These are phyloP conservation scores for Philhelius pedissequus DNA, from an alignment of 2,888 invertebrate genomes.

Conservation along the genomic window DNA sequence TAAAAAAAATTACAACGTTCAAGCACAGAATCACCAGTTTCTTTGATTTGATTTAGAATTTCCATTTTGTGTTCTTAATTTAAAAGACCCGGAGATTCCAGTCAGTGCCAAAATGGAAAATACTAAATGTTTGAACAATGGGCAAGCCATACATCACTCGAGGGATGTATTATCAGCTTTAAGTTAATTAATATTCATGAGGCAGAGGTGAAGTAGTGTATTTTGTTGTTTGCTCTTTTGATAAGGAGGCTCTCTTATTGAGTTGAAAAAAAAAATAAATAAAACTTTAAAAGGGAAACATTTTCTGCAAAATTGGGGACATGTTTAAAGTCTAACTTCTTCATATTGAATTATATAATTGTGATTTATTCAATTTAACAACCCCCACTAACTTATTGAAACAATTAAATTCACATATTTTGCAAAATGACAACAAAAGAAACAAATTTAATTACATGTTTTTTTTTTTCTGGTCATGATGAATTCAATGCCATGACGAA, in stretches of 20 bases:
- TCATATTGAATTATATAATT: background rate
- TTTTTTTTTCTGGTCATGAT: background rate
- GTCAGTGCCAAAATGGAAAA: background rate
- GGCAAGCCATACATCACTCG: background rate
- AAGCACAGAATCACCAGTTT: conserved; percentile 8
- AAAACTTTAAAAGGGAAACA: background rate
- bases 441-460: background rate
- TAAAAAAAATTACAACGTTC: conserved; percentile 46
- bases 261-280: background rate
- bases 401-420: background rate
- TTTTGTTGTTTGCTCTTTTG: background rate
- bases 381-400: background rate
- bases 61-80: conserved; percentile 12
- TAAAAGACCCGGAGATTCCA: background rate
- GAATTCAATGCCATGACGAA: conserved; percentile 2
- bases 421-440: background rate
- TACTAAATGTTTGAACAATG: background rate
- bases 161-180: background rate
- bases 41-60: conserved; percentile 27
- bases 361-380: background rate
- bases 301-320: background rate
- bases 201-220: background rate
- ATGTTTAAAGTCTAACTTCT: background rate
- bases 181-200: conserved; percentile 32
- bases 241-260: conserved; percentile 19